Evolutionary conservation across 2,797 vertebrate species (phyloP), one percentile per base, ranked within the genome.

Genomic region (Bradypodion ventrale): DNA sequence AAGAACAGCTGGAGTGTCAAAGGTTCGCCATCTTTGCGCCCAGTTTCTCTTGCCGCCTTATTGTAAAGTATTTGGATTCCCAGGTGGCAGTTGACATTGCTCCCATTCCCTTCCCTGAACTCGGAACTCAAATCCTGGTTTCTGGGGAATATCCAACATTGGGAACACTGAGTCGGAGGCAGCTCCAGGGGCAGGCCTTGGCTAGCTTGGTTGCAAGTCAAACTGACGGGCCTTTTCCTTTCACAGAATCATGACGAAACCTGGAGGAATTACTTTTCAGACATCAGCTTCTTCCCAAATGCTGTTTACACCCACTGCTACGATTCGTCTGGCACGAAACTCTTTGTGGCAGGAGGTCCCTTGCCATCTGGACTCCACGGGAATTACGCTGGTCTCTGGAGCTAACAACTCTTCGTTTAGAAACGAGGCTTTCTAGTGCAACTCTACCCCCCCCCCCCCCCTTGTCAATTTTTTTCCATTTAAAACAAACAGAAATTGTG

Each of bases 221-320:
- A 91, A 92, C 90, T 0, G 0, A 86, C 79, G 19, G 88, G 23
- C 84, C 49, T 23, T 91, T 94, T 91, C 49, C 81, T 94, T 94
- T 85, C 59, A 80, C 92, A 99, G 98, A 99, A 97, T 95, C 98
- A 99, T 70, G 98, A 99, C 46, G 98, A 99, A 93, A 99, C 98
- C 21, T 99, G 98, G 98, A 97, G 98, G 96, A 99, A 98, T 95
- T 99, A 99, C 94, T 99, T 99, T 95, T 99, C 99, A 5, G 98
- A 99, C 89, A 97, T 99, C 95, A 96, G 97, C 95, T 98, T 95
- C 94, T 99, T 99, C 96, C 98, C 98, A 79, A 99, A 99, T 40
- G 99, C 99, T 16, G 98, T 99, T 96, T 99, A 99, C 95, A 99
- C 98, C 12, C 99, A 99, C 97, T 99, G 99, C 96, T 99, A 99